A percentile compares a stretch with the other conserved stretches of the same genome.
Conservation (phyloP, 2,797 vertebrate species). For the Cossypha dichroa region DNA sequence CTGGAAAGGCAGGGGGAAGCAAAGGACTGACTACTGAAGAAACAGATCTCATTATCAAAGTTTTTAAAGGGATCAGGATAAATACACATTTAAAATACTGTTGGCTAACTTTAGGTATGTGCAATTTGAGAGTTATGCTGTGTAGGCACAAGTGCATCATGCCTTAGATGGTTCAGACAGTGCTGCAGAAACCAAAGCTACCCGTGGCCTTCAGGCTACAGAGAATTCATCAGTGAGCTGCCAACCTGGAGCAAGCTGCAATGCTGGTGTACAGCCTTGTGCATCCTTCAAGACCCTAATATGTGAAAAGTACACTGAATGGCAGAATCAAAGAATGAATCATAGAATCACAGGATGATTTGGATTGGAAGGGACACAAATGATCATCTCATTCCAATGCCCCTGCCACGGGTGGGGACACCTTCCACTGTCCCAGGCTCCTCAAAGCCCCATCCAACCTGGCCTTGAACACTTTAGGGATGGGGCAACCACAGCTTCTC, state of each 20-base stretch:
- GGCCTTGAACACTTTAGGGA: background rate
- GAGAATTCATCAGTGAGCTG: background rate
- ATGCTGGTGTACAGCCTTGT: background rate
- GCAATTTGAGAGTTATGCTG: background rate
- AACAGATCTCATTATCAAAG: background rate
- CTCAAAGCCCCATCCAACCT: background rate
- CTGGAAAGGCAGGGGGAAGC: background rate
- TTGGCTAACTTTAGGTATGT: background rate
- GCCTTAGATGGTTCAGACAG: background rate
- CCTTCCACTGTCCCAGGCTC: background rate
- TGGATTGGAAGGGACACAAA: background rate
- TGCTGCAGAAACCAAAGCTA: background rate
- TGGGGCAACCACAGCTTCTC: background rate
- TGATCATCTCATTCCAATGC: background rate
- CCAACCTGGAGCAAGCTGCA: background rate
- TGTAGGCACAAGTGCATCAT: background rate
- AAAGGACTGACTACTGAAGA: background rate
- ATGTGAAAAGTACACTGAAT: background rate
- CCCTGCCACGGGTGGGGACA: no score
- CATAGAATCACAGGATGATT: background rate
- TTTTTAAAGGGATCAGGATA: background rate
- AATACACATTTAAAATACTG: background rate
- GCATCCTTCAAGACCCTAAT: background rate
- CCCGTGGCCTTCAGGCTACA: rapidly evolving
- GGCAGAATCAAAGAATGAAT: background rate